These are phyloP conservation scores for Eupithecia insigniata DNA, from an alignment of 2,888 invertebrate species.

Conservation along the genomic window DNA sequence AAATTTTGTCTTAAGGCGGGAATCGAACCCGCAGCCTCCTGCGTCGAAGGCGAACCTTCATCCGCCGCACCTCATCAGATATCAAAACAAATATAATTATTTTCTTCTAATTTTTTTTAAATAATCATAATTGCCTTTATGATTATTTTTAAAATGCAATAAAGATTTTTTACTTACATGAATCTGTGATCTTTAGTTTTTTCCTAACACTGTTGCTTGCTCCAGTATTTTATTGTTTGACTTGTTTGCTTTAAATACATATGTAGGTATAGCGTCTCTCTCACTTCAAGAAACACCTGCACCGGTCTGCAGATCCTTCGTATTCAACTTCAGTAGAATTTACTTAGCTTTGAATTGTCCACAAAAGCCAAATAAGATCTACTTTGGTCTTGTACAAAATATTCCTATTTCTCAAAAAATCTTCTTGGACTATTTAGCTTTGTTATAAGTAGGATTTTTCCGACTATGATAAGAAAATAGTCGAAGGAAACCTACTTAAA, in stretches of 20 bases:
- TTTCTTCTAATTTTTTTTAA: too few species aligned
- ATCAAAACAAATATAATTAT: too few species aligned
- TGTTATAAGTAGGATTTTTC: constrained; percentile 40
- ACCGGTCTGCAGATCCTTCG: background rate
- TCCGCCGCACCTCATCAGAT: too few species aligned
- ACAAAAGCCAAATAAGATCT: constrained; percentile 9
- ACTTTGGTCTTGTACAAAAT: constrained; percentile 5
- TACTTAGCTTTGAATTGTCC: constrained; percentile 33
- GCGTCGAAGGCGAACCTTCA: too few species aligned
- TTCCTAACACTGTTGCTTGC: background rate
- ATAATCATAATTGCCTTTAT: too few species aligned
- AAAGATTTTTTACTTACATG: too few species aligned
- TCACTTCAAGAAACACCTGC: background rate
- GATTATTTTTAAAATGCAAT: too few species aligned
- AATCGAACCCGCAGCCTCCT: too few species aligned
- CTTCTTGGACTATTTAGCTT: constrained; percentile 21
- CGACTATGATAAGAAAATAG: constrained; percentile 37
- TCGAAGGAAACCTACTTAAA: constrained; percentile 48
- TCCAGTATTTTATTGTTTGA: background rate
- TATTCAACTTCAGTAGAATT: constrained; percentile 38
- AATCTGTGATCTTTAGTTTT: background rate
- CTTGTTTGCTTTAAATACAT: background rate
- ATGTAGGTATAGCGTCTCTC: background rate
- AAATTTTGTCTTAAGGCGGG: too few species aligned
- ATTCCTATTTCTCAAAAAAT: background rate